phyloP scores from a whole-genome alignment of 2,797 vertebrate species.

The Channa striata region DNA sequence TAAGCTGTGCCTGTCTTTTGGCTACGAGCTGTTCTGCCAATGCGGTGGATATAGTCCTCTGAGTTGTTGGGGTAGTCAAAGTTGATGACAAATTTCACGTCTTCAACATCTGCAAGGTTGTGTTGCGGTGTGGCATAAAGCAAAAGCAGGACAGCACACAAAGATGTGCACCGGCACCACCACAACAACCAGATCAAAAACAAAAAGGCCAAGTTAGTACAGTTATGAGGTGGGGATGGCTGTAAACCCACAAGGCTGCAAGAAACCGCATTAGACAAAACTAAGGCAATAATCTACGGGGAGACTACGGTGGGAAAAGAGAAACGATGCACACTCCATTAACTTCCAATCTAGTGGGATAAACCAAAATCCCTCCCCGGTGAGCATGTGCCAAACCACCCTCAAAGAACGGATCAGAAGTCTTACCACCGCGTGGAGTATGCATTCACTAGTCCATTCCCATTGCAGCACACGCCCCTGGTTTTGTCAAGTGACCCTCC shows the following conservation, averaged over 20 bases:
- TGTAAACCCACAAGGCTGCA: slow-evolving; percentile 44
- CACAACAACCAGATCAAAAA: slow-evolving; percentile 98
- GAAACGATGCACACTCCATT: slow-evolving; percentile 82
- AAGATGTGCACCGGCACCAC: slow-evolving; percentile 90
- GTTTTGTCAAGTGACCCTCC: slow-evolving; percentile 93
- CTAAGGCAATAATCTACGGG: slow-evolving; percentile 75
- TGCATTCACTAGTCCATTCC: slow-evolving; percentile 94
- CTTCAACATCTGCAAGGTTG: slow-evolving; percentile 98
- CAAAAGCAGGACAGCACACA: slow-evolving; percentile 83
- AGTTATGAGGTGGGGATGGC: slow-evolving; percentile 69
- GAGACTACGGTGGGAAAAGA: slow-evolving; percentile 88
- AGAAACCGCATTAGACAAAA: slow-evolving; percentile 48
- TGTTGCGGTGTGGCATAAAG: slow-evolving; percentile 89
- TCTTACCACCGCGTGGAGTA: slow-evolving; percentile 90
- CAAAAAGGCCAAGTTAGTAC: slow-evolving; percentile 92
- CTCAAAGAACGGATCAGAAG: slow-evolving; percentile 85
- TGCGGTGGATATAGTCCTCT: slow-evolving; percentile 99
- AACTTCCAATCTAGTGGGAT: slow-evolving; percentile 76
- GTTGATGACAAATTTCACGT: slow-evolving; percentile 99
- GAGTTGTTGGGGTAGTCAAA: slow-evolving; percentile 99
- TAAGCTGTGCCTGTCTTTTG: slow-evolving; percentile 99
- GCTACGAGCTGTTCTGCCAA: slow-evolving; percentile 98
- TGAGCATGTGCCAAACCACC: slow-evolving; percentile 73
- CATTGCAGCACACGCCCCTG: slow-evolving; percentile 91
- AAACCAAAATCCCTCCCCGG: slow-evolving; percentile 71